phyloP scores from a whole-genome alignment of 1,140 invertebrate genomes.

The Euura saliciscinereae region DNA sequence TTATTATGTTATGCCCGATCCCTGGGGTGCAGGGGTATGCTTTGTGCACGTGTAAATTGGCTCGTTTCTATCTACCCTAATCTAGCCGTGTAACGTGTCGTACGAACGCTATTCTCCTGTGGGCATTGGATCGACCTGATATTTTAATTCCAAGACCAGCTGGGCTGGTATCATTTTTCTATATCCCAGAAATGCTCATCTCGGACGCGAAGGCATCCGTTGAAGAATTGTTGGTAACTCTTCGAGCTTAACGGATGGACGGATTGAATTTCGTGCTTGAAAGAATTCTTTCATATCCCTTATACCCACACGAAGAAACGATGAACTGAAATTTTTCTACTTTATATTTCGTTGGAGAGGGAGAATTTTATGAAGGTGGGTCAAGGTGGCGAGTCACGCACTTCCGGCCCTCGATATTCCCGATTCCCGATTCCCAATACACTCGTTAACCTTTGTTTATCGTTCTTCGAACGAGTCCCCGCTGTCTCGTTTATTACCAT shows the following conservation, averaged over 20 bases:
- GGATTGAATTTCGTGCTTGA: too few species aligned
- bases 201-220: too few species aligned
- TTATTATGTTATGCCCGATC: not conserved
- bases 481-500: slow-evolving; percentile 12
- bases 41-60: slow-evolving; percentile 1
- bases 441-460: slow-evolving; percentile 15
- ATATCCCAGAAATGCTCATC: too few species aligned
- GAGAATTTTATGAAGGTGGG: not conserved
- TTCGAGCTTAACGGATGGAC: too few species aligned
- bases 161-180: too few species aligned
- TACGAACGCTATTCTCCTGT: too few species aligned
- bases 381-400: not conserved
- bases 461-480: slow-evolving; percentile 8
- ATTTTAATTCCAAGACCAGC: too few species aligned
- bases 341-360: not conserved
- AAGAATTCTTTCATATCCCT: too few species aligned
- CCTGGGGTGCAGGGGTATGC: not conserved
- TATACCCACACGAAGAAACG: too few species aligned
- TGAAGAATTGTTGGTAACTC: too few species aligned
- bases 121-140: too few species aligned
- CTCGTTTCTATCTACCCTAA: not conserved
- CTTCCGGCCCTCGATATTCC: not conserved
- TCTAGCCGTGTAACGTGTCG: not conserved
- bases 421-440: slow-evolving; percentile 2
- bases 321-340: too few species aligned